Evolutionary conservation across 2,113 vertebrate species (phyloP).

Genomic region (Narcine bancroftii): DNA sequence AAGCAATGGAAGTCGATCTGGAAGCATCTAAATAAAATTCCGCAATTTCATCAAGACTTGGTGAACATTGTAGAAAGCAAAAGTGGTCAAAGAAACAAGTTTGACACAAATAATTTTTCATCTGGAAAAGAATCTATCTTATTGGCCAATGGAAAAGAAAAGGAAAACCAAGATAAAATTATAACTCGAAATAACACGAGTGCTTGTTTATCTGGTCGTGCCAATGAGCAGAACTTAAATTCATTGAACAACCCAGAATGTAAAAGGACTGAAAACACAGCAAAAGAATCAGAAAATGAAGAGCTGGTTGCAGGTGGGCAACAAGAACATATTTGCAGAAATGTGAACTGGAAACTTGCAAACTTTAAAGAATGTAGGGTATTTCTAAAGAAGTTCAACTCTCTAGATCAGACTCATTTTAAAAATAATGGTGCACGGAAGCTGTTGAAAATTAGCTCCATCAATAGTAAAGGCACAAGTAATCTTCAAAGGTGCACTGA

Average conservation of each 20-base stretch:
- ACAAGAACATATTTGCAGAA: neutral
- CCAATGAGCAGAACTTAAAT: neutral
- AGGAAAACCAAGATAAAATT: constrained; percentile 18
- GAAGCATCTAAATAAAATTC: constrained; percentile 12
- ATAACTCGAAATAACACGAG: neutral
- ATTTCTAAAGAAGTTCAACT: constrained; percentile 87
- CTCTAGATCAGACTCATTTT: constrained; percentile 51
- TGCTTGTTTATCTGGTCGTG: constrained; percentile 15
- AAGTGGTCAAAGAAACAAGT: neutral
- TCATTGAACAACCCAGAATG: neutral
- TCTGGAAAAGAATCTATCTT: neutral
- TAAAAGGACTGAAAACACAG: neutral
- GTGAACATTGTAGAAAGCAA: neutral
- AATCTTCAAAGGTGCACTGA: constrained; percentile 18
- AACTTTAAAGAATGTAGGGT: constrained; percentile 86
- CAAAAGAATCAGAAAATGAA: neutral
- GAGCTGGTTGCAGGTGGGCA: neutral
- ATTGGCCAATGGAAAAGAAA: constrained; percentile 24
- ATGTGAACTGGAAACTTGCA: constrained; percentile 63
- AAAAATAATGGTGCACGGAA: constrained; percentile 1
- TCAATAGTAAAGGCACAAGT: constrained; percentile 3
- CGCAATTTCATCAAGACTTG: neutral
- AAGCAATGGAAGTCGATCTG: constrained; percentile 29
- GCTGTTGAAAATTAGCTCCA: neutral
- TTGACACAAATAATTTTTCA: constrained; percentile 3